Evolutionary conservation across 2,113 vertebrate genomes (phyloP).

Genomic region (Charadrius vociferus): DNA sequence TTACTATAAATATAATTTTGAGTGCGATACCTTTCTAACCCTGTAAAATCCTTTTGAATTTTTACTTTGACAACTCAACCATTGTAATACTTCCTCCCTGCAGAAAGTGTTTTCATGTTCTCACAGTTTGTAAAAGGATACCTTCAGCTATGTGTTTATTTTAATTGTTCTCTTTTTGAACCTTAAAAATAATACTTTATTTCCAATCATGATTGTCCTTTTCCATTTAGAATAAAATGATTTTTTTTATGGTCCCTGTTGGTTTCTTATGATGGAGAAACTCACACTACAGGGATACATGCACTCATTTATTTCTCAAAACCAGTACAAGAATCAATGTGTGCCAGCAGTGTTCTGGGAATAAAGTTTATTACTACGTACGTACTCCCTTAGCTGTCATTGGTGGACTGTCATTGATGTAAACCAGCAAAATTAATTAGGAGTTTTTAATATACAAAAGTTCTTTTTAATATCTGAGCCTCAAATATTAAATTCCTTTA

Average conservation of each 20-base stretch:
- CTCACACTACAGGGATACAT: not conserved
- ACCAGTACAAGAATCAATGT: not conserved
- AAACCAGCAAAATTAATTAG: not conserved
- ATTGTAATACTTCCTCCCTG: not conserved
- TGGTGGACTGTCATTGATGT: not conserved
- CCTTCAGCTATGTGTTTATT: not conserved
- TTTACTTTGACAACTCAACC: not conserved
- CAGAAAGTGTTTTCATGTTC: not conserved
- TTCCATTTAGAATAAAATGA: not conserved
- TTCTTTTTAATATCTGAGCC: not conserved
- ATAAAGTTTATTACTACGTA: not conserved
- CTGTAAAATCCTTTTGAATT: not conserved
- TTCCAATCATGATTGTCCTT: not conserved
- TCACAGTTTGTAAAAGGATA: not conserved
- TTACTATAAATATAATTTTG: not conserved
- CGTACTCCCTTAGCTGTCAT: not conserved
- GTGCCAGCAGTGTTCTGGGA: not conserved
- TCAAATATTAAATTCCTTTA: not conserved
- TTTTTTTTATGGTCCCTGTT: not conserved
- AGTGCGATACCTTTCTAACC: not conserved
- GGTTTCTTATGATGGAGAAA: not conserved
- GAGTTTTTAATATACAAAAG: not conserved
- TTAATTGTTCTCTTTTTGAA: not conserved
- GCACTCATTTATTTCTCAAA: not conserved
- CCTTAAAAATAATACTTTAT: not conserved